Base-by-base conservation (phyloP, 1,140 invertebrate genomes). In the Drosophila asahinai region DNA sequence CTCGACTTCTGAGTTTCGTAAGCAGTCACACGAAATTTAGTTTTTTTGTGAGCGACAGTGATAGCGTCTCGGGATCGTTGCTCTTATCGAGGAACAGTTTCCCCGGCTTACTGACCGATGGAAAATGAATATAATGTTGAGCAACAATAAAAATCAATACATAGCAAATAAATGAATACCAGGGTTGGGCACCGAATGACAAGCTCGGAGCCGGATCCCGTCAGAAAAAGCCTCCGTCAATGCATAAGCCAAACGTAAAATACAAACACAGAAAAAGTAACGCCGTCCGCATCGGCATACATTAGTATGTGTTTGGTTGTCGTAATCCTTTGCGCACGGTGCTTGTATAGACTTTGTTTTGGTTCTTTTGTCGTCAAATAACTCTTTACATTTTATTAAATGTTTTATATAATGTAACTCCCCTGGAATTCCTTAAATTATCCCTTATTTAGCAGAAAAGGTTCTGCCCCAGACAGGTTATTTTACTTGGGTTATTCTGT, bases 1-100 rank as follows among this genome's bases (percentile, higher is more conserved):
- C 38, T 64, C 22, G 42, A 67, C 59, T 63, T 66, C 33, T 14
- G 59, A 67, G 64, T 67, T 67, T 67, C 64, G 64, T 64, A 67
- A 67, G 64, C 58, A 66, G 22, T 27, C 27, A 17, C 15, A 33
- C 40, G 55, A 65, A 65, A 65, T 45, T 17, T 11, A 25, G 60
- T 64, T 64, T 58, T 64, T 64, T 64, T 25, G 22, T 22, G 14
- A 54, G 19, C 51, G 49, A 15, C 25, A 43, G 30, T 60, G 62
- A 65, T 22, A 22, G 19, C 19, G 19, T 22, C 19, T 65, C 0
- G 54, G 60, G 45, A 64, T 48, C 33, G 42, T 38, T 27, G 33
- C 38, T 64, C 64, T 66, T 66, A 66, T 66, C 64, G 36, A 33
- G n/a, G n/a, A 38, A 33, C 42, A 14, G 57, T 36, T 36, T 65